Evolutionary conservation across 2,888 invertebrate genomes (phyloP), one percentile per base, ranked within the genome.

Genomic region (Dryococelus australis): DNA sequence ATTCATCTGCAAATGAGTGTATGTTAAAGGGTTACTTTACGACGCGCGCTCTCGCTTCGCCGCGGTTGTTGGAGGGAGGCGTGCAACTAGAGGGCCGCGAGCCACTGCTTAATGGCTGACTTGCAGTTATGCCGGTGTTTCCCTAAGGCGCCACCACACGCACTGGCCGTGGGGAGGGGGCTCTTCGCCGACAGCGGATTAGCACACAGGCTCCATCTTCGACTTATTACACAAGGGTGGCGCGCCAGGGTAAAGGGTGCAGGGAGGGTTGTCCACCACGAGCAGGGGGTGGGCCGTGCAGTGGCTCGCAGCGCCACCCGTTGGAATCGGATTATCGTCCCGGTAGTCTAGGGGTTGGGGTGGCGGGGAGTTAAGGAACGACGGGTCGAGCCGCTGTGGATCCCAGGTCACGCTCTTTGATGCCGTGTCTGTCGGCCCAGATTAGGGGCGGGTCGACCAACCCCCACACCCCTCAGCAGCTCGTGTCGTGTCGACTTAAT

Each of bases 161-260:
- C 65, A 65, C 65, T 65, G 4, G 65, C 65, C 20, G 65, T 5
- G 5, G 65, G 65, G 5, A 65, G 65, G 65, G 65, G 65, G 65
- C 43, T 84, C 84, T 20, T 24, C 43, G 88, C 88, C 87, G 88
- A 88, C 88, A 88, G 86, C 85, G 88, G 88, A 88, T 88, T 88
- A 88, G 87, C 87, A 83, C 86, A n/a, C 65, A 43, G 85, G 86
- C 84, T 87, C 88, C 87, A 88, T 88, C 88, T 88, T 88, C 88
- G 88, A 88, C 88, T 88, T 88, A 88, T 88, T 88, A 88, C 87
- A 87, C 87, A 83, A 87, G 87, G 88, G 84, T 47, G 43, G 83
- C 87, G 84, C 84, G 87, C 84, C 26, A 12, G 80, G 80, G 86
- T 26, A 86, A 86, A 86, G 78, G 86, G 83, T 27, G 86, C 81